These are phyloP conservation scores for Chaetura pelagica DNA, from an alignment of 2,113 vertebrate genomes.

Conservation along the genomic window DNA sequence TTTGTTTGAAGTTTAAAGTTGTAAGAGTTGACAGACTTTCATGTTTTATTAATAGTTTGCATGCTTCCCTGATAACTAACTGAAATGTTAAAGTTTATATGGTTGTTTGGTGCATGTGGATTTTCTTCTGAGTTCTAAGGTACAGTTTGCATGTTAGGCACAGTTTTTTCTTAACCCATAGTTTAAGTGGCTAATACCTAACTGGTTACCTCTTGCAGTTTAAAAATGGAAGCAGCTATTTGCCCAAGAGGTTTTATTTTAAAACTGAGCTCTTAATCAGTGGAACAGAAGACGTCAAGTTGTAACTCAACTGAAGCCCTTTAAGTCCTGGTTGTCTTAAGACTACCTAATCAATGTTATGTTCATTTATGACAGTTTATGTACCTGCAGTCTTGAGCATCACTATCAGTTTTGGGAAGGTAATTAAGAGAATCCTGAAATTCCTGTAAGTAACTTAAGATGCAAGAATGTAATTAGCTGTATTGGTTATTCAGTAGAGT, in stretches of 20 bases:
- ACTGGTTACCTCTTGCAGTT: conserved; percentile 52
- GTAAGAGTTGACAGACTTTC: neutral
- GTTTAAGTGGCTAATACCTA: conserved; percentile 11
- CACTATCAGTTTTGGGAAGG: conserved; percentile 34
- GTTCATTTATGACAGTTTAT: conserved; percentile 45
- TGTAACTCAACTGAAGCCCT: conserved; percentile 64
- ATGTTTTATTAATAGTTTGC: neutral
- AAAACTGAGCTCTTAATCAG: conserved; percentile 77
- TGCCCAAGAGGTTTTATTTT: conserved; percentile 66
- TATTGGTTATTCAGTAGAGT: conserved; percentile 53
- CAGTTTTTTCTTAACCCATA: conserved; percentile 20
- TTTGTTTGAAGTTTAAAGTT: neutral
- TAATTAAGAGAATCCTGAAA: conserved; percentile 73
- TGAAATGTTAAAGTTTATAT: neutral
- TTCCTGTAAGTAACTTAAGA: conserved; percentile 55
- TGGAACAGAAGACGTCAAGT: conserved; percentile 60
- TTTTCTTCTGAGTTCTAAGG: conserved; percentile 62
- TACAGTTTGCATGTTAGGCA: conserved; percentile 55
- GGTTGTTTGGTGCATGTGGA: conserved; percentile 49
- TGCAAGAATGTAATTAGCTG: conserved; percentile 39
- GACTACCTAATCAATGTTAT: conserved; percentile 70
- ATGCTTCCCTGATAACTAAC: neutral
- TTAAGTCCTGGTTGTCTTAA: conserved; percentile 60
- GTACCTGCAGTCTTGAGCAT: conserved; percentile 45
- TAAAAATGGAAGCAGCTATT: conserved; percentile 61